Evolutionary conservation across 2,888 invertebrate genomes (phyloP).

Genomic region (Podabrus alpinus): DNA sequence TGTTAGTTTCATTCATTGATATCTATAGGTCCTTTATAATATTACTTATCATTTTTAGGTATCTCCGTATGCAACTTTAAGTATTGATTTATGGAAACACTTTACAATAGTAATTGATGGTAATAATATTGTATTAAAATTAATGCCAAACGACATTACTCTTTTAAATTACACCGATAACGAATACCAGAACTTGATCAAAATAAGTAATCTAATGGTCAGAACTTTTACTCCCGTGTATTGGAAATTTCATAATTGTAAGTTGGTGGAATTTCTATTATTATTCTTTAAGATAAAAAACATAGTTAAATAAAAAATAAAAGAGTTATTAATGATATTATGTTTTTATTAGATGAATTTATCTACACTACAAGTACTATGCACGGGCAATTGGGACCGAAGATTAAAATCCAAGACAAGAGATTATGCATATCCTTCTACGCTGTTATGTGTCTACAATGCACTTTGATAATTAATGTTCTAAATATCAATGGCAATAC

Average conservation of each 20-base stretch:
- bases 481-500: neutral
- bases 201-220: neutral
- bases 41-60: neutral
- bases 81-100: neutral
- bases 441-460: slow-evolving; percentile 3
- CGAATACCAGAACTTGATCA: neutral
- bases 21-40: no score
- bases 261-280: slow-evolving; percentile 7
- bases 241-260: slow-evolving; percentile 41
- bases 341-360: slow-evolving; percentile 6
- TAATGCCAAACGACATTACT: neutral
- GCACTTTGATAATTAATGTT: neutral
- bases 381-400: neutral
- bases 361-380: neutral
- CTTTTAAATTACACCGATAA: neutral
- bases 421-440: neutral
- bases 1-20: no score
- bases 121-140: neutral
- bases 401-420: neutral
- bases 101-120: neutral
- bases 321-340: no score
- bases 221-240: neutral
- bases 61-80: neutral
- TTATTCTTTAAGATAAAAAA: no score
- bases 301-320: no score